Percentiles rank a stretch among this genome's conserved stretches.
Conservation (phyloP, 2,797 vertebrate species). For the Rhinogobio ventralis region DNA sequence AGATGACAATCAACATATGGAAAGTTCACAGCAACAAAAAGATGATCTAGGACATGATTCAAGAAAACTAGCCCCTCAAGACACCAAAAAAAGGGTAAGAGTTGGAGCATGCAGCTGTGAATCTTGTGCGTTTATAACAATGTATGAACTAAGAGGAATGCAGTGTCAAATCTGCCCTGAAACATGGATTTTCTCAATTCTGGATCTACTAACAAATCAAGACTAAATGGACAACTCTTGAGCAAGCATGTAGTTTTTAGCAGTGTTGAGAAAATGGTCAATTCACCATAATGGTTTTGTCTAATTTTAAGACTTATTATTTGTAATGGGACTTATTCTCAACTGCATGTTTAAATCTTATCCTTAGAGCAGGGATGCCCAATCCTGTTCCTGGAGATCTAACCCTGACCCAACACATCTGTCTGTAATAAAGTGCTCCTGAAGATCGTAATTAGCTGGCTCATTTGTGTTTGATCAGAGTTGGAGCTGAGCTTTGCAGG, state of each 20-base stretch:
- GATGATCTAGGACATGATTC: conserved; percentile 46
- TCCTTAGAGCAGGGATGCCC: background rate
- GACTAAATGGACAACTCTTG: conserved; percentile 25
- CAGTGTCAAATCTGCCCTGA: conserved; percentile 56
- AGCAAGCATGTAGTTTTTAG: conserved; percentile 24
- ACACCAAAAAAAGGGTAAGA: conserved; percentile 82
- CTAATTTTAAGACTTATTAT: conserved; percentile 50
- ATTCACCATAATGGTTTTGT: conserved; percentile 22
- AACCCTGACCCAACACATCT: background rate
- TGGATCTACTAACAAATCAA: conserved; percentile 60
- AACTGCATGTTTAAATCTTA: conserved; percentile 15
- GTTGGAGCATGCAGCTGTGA: conserved; percentile 68
- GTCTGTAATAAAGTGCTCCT: background rate
- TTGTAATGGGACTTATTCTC: conserved; percentile 23
- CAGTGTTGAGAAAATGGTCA: background rate
- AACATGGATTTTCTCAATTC: conserved; percentile 49
- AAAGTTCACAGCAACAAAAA: conserved; percentile 67
- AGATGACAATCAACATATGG: conserved; percentile 18
- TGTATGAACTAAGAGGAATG: conserved; percentile 52
- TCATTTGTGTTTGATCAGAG: background rate
- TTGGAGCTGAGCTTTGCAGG: background rate
- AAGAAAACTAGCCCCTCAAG: conserved; percentile 73
- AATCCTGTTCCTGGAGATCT: background rate
- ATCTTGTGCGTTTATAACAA: conserved; percentile 22
- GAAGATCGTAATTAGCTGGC: background rate